Evolutionary conservation across 2,888 invertebrate species (phyloP).

Genomic region (Notocelia uddmanniana): DNA sequence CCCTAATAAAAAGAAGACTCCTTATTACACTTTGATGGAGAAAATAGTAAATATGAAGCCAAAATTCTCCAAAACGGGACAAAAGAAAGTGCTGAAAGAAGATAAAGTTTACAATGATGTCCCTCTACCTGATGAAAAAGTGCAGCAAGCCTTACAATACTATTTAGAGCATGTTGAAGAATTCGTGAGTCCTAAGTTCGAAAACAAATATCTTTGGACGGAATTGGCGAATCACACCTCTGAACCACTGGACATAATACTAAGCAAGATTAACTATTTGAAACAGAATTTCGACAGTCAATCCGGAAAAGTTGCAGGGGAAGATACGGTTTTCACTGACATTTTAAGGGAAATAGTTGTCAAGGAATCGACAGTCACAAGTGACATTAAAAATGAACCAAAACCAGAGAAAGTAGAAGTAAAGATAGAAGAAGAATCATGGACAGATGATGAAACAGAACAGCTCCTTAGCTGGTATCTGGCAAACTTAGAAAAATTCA

Average conservation of each 20-base stretch:
- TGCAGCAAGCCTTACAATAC: conserved; percentile 66
- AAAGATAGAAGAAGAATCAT: conserved; percentile 56
- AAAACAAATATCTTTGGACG: conserved; percentile 74
- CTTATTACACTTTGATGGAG: conserved; percentile 62
- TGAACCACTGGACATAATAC: conserved; percentile 67
- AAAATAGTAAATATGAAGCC: conserved; percentile 67
- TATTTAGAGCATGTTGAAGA: conserved; percentile 74
- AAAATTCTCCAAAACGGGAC: conserved; percentile 59
- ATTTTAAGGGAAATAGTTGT: conserved; percentile 63
- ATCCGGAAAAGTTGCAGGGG: conserved; percentile 55
- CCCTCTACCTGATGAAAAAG: conserved; percentile 62
- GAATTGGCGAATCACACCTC: conserved; percentile 67
- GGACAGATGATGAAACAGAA: conserved; percentile 71
- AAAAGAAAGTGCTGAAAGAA: conserved; percentile 56
- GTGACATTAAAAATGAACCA: conserved; percentile 58
- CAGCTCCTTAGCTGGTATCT: conserved; percentile 74
- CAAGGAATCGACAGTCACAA: conserved; percentile 63
- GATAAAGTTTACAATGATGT: conserved; percentile 66
- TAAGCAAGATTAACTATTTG: conserved; percentile 74
- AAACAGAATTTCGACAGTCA: conserved; percentile 66
- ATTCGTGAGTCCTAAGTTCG: conserved; percentile 72
- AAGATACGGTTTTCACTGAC: conserved; percentile 55
- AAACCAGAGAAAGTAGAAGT: conserved; percentile 52
- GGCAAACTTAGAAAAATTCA: conserved; percentile 77
- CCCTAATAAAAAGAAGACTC: conserved; percentile 52